phyloP scores from a whole-genome alignment of 2,888 invertebrate genomes.

The Orthosia incerta region DNA sequence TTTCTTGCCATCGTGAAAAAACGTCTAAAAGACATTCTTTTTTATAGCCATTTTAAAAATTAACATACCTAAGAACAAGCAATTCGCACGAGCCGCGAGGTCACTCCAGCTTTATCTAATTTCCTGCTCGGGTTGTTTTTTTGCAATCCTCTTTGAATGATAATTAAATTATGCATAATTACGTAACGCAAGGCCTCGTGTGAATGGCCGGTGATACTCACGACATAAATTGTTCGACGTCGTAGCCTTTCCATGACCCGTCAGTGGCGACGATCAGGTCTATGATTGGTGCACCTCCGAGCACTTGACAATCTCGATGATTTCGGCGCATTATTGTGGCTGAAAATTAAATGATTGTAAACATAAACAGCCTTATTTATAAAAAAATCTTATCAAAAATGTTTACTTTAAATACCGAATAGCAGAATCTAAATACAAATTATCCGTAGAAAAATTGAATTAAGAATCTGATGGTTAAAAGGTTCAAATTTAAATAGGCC shows the following conservation, averaged over 20 bases:
- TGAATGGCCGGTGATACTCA: conserved; percentile 71
- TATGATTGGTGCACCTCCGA: conserved; percentile 82
- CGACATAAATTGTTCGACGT: conserved; percentile 91
- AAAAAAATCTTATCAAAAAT: too few relatives aligned
- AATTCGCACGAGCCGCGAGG: conserved; percentile 19
- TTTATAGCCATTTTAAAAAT: conserved; percentile 30
- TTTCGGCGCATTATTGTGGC: conserved; percentile 78
- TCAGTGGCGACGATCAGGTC: conserved; percentile 91
- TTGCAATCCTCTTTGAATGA: conserved; percentile 15
- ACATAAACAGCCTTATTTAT: too few relatives aligned
- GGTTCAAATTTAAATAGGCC: too few relatives aligned
- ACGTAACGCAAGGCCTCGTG: conserved; percentile 44
- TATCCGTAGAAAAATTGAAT: too few relatives aligned
- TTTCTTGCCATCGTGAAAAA: conserved; percentile 13
- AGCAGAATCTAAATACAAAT: too few relatives aligned
- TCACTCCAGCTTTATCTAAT: conserved; percentile 39
- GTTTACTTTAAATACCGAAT: too few relatives aligned
- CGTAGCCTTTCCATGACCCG: conserved; percentile 90
- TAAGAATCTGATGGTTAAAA: too few relatives aligned
- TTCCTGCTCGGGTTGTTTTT: conserved; percentile 47
- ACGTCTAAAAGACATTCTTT: conserved; percentile 10
- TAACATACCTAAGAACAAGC: conserved; percentile 2
- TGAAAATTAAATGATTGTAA: conserved; percentile 63
- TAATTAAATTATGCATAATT: conserved; percentile 30
- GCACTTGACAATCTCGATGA: conserved; percentile 79